Evolutionary conservation across 2,113 vertebrate species (phyloP).

Genomic region (Chroicocephalus ridibundus): DNA sequence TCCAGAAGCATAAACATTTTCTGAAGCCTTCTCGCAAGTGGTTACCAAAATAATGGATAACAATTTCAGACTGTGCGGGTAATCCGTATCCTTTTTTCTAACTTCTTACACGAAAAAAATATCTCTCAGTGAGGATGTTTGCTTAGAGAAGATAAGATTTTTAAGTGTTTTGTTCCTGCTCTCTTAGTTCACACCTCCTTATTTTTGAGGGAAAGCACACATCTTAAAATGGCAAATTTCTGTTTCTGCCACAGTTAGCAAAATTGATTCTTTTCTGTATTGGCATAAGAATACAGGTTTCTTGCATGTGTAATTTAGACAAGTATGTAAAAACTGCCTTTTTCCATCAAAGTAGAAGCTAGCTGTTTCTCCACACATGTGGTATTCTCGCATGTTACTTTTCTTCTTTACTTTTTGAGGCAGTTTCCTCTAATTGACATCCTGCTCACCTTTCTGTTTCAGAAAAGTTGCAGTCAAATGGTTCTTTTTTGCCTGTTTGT

Average conservation of each 20-base stretch:
- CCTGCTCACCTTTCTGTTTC: background rate
- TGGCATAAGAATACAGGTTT: background rate
- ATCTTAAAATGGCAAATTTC: background rate
- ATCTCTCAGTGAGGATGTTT: background rate
- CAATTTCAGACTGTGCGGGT: background rate
- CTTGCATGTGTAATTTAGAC: background rate
- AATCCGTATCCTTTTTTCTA: background rate
- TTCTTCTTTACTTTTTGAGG: background rate
- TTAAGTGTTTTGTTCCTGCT: background rate
- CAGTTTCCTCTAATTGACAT: background rate
- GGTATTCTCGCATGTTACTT: background rate
- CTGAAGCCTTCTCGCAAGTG: background rate
- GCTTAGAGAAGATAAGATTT: background rate
- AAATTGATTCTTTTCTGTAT: background rate
- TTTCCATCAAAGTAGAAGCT: background rate
- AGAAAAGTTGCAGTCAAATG: background rate
- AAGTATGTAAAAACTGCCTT: background rate
- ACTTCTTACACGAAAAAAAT: background rate
- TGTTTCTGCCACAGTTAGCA: background rate
- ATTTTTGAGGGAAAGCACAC: background rate
- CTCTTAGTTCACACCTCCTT: background rate
- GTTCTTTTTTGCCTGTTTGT: background rate
- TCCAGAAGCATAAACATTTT: background rate
- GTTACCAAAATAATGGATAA: background rate
- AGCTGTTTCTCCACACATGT: background rate